Evolutionary conservation across 2,888 invertebrate genomes (phyloP).

Genomic region (Drosophila formosana): DNA sequence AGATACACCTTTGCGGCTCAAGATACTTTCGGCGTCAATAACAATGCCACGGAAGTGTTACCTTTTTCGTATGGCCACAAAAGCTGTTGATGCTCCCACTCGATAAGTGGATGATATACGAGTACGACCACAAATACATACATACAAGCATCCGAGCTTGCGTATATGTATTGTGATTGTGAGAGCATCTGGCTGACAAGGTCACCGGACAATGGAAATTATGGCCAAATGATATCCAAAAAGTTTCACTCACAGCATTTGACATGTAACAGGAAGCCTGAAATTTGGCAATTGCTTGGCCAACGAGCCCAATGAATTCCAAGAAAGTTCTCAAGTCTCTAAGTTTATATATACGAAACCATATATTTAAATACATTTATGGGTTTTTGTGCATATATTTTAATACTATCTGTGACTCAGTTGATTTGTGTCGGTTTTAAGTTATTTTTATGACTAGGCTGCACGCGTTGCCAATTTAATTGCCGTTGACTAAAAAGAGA

Average conservation of each 20-base stretch:
- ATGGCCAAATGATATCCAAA: constrained; percentile 33
- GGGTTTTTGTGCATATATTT: neutral
- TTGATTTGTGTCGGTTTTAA: constrained; percentile 13
- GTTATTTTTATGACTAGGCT: constrained; percentile 68
- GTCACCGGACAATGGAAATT: constrained; percentile 58
- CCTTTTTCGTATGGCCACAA: constrained; percentile 57
- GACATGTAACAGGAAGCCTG: constrained; percentile 55
- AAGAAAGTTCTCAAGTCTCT: constrained; percentile 18
- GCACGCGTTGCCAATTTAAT: constrained; percentile 76
- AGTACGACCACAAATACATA: constrained; percentile 16
- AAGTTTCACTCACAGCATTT: constrained; percentile 51
- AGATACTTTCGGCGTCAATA: neutral
- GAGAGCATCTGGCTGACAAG: constrained; percentile 38
- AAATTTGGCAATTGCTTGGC: constrained; percentile 64
- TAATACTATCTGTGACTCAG: constrained; percentile 10
- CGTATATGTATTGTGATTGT: constrained; percentile 1
- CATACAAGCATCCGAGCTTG: constrained; percentile 3
- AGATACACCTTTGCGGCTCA: constrained; percentile 9
- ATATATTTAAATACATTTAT: neutral
- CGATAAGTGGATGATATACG: constrained; percentile 70
- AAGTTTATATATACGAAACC: neutral
- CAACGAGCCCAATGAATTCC: constrained; percentile 21
- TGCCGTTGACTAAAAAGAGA: constrained; percentile 70
- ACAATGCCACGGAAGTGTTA: constrained; percentile 68
- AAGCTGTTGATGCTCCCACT: constrained; percentile 60